A percentile compares a stretch with the other conserved stretches of the same genome.
phyloP scores from a whole-genome alignment of 2,888 invertebrate species.

The Pegoplata infirma region DNA sequence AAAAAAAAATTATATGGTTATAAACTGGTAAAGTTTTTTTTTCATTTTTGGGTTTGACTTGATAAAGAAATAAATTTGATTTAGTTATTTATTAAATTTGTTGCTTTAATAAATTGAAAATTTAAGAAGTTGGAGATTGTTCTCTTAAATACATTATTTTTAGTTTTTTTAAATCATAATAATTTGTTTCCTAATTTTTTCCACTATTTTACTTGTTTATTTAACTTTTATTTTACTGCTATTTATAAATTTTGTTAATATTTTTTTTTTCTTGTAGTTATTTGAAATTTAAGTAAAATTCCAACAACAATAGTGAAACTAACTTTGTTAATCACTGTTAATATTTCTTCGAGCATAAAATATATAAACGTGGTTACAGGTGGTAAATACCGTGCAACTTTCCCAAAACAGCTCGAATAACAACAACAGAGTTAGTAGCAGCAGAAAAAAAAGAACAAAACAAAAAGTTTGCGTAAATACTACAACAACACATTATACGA shows the following conservation, averaged over 20 bases:
- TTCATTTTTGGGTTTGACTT: too few species aligned
- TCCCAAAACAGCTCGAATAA: slow-evolving; percentile 20
- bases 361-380: slow-evolving; percentile 61
- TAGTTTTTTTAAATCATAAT: too few species aligned
- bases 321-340: slow-evolving; percentile 63
- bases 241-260: slow-evolving; percentile 39
- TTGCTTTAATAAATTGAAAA: background rate
- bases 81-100: too few species aligned
- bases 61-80: too few species aligned
- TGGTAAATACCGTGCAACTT: slow-evolving; percentile 54
- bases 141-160: background rate
- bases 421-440: slow-evolving; percentile 1
- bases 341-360: slow-evolving; percentile 62
- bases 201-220: too few species aligned
- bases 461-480: background rate
- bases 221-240: slow-evolving; percentile 15
- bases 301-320: slow-evolving; percentile 36
- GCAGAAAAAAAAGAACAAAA: slow-evolving; percentile 6
- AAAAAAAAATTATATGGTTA: background rate
- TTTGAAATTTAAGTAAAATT: slow-evolving; percentile 17
- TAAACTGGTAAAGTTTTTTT: too few species aligned
- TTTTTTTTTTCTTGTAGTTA: slow-evolving; percentile 26
- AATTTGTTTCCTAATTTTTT: too few species aligned
- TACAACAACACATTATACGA: slow-evolving; percentile 4
- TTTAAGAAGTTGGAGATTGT: background rate